A percentile compares a stretch with the other conserved stretches of the same genome.
Conservation (phyloP, 2,888 invertebrate species). For the Himalopsyche tibetana region DNA sequence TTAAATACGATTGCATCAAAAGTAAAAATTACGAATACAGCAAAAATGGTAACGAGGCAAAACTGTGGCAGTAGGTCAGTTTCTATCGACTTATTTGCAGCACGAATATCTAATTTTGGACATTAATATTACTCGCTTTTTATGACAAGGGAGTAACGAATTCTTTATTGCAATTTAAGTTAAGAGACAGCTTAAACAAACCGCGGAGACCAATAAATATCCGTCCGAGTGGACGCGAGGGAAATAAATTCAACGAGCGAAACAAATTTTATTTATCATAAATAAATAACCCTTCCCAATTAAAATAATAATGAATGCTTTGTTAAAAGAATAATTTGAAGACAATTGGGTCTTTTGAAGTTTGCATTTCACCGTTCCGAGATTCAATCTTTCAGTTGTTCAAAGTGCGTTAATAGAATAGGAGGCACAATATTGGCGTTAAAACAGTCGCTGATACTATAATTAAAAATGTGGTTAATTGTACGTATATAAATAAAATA, state of each 20-base stretch:
- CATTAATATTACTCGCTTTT: neutral
- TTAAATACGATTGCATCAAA: no score
- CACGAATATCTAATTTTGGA: no score
- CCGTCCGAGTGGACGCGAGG: neutral
- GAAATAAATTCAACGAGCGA: slow-evolving; percentile 1
- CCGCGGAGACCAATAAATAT: neutral
- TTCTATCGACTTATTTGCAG: no score
- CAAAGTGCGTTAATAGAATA: neutral
- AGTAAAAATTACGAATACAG: no score
- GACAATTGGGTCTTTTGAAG: neutral
- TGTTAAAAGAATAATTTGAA: neutral
- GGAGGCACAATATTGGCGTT: neutral
- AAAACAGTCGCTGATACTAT: no score
- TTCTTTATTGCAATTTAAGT: slow-evolving; percentile 10
- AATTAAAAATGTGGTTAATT: neutral
- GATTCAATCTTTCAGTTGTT: slow-evolving; percentile 4
- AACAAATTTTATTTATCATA: neutral
- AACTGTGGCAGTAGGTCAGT: no score
- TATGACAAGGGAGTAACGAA: neutral
- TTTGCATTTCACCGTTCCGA: neutral
- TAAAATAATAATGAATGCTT: neutral
- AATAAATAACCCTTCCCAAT: slow-evolving; percentile 18
- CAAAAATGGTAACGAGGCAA: no score
- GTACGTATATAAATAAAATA: neutral
- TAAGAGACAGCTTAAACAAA: neutral